phyloP scores from a whole-genome alignment of 2,113 vertebrate species.

The Phodopus roborovskii region DNA sequence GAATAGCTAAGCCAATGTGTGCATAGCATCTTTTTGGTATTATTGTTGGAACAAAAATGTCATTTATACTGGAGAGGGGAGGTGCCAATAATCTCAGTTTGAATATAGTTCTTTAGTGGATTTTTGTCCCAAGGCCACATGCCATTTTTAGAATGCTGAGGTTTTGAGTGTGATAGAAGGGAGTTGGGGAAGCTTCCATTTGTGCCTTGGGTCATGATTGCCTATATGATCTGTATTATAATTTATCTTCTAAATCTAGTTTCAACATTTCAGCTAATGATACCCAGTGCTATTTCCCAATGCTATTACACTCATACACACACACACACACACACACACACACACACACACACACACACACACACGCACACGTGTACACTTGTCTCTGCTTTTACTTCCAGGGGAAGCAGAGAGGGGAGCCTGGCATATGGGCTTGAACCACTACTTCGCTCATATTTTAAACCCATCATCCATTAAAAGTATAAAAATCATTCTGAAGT shows the following conservation, averaged over 20 bases:
- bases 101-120: background rate
- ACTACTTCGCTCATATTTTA: conserved; percentile 25
- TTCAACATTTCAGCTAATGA: background rate
- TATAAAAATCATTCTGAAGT: conserved; percentile 38
- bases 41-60: background rate
- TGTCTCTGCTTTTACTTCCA: background rate
- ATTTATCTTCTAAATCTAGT: background rate
- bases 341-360: background rate
- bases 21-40: background rate
- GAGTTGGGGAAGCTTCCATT: background rate
- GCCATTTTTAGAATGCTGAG: background rate
- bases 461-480: conserved; percentile 26
- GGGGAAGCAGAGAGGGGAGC: background rate
- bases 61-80: background rate
- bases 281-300: background rate
- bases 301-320: too few species aligned
- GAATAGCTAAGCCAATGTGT: background rate
- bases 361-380: background rate
- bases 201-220: background rate
- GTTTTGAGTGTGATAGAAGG: background rate
- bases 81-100: background rate
- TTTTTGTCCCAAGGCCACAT: background rate
- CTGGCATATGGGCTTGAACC: background rate
- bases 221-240: background rate
- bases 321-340: background rate